phyloP scores from a whole-genome alignment of 2,113 vertebrate species.

The Agelaius phoeniceus region DNA sequence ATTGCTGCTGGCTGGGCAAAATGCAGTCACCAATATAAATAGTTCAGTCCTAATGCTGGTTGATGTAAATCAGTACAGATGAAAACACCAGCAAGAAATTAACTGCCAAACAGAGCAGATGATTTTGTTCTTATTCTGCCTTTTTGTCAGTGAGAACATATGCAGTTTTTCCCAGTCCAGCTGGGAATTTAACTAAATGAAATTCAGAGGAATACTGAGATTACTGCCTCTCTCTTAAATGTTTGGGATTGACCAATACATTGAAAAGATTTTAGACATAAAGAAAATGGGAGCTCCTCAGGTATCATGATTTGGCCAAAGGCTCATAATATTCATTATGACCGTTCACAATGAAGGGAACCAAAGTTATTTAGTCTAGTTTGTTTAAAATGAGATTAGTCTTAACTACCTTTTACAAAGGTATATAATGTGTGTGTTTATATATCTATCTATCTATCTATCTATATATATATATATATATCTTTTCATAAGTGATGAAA shows the following conservation, averaged over 20 bases:
- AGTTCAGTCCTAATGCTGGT: background rate
- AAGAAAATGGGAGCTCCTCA: background rate
- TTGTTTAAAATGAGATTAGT: background rate
- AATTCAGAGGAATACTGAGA: background rate
- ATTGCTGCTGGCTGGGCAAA: background rate
- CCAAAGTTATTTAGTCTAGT: background rate
- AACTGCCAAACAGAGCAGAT: background rate
- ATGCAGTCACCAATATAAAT: background rate
- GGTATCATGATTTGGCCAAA: background rate
- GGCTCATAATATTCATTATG: background rate
- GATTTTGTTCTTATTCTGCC: background rate
- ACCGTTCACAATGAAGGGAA: accelerated
- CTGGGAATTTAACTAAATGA: background rate
- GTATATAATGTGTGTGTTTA: background rate
- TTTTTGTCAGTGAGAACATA: background rate
- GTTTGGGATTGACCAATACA: background rate
- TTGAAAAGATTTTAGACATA: background rate
- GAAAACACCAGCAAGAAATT: background rate
- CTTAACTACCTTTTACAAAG: background rate
- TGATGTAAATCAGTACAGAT: background rate
- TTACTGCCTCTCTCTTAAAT: background rate
- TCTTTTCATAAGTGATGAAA: background rate
- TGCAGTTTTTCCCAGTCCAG: background rate
- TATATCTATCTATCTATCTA: accelerated
- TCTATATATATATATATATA: accelerated